Conservation (phyloP, 2,888 invertebrate genomes). For the Scaptomyza caliginosa region DNA sequence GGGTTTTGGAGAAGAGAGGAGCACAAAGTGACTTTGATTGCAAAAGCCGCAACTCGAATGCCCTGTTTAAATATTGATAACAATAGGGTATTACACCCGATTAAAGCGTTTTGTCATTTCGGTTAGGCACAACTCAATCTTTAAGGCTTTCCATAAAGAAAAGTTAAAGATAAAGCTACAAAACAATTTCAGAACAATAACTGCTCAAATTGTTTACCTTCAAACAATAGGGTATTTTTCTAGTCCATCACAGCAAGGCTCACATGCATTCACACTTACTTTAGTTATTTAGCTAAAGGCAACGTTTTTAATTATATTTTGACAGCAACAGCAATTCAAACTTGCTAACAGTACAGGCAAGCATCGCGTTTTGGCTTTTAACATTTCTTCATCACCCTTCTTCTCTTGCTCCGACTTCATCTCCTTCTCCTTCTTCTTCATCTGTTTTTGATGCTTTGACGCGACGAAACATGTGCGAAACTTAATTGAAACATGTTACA, state of each 20-base stretch:
- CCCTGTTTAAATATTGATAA: not conserved
- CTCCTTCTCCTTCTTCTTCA: not conserved
- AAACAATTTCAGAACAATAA: too few relatives aligned
- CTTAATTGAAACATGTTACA: slow-evolving; percentile 46
- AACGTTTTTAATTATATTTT: slow-evolving; percentile 65
- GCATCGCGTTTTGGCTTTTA: slow-evolving; percentile 12
- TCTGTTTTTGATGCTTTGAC: not conserved
- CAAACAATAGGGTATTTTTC: not conserved
- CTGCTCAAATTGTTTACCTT: too few relatives aligned
- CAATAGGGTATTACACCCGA: not conserved
- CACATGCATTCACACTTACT: slow-evolving; percentile 2
- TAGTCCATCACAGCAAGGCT: not conserved
- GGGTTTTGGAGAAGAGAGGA: not conserved
- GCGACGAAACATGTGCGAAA: slow-evolving; percentile 12
- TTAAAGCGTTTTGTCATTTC: too few relatives aligned
- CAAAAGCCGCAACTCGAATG: slow-evolving; percentile 61
- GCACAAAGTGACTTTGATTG: slow-evolving; percentile 66
- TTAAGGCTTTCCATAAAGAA: too few relatives aligned
- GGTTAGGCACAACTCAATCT: too few relatives aligned
- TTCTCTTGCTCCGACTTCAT: too few relatives aligned
- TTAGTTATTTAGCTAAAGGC: slow-evolving; percentile 30
- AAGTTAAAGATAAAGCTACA: too few relatives aligned
- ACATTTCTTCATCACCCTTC: too few relatives aligned
- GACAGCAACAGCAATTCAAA: slow-evolving; percentile 15
- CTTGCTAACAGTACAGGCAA: not conserved